A percentile compares a stretch with the other conserved stretches of the same genome.
phyloP scores from a whole-genome alignment of 2,888 invertebrate genomes.

The Lycia hirtaria region DNA sequence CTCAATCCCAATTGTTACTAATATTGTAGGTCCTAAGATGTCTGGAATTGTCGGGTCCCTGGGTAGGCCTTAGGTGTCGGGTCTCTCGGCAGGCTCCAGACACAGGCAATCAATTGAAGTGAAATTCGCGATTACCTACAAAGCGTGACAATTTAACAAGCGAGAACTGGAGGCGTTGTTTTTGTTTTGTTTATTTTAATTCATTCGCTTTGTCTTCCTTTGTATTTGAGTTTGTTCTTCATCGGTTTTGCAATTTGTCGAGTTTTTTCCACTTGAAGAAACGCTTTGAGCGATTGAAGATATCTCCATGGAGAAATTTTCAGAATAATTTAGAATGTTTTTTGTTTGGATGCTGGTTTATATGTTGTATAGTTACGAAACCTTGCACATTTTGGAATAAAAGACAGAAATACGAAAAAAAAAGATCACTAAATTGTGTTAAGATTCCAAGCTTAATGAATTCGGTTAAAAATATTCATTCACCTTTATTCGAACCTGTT shows the following conservation, averaged over 20 bases:
- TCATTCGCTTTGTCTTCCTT: slow-evolving; percentile 32
- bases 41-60: no score
- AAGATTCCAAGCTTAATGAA: no score
- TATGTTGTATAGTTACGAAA: neutral
- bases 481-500: no score
- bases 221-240: slow-evolving; percentile 36
- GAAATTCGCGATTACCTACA: slow-evolving; percentile 9
- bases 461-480: no score
- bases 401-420: neutral
- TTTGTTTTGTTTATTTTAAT: slow-evolving; percentile 40
- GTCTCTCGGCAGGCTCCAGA: neutral
- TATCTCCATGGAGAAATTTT: slow-evolving; percentile 4
- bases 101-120: neutral
- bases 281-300: slow-evolving; percentile 21
- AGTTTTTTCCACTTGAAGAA: slow-evolving; percentile 19
- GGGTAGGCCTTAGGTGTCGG: neutral
- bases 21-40: no score
- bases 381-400: no score
- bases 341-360: neutral
- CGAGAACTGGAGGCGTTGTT: slow-evolving; percentile 47
- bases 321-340: neutral
- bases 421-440: no score
- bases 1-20: no score
- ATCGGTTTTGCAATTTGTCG: slow-evolving; percentile 30
- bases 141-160: slow-evolving; percentile 36